Evolutionary conservation across 2,113 vertebrate genomes (phyloP).

Genomic region (Vanacampus margaritifer): DNA sequence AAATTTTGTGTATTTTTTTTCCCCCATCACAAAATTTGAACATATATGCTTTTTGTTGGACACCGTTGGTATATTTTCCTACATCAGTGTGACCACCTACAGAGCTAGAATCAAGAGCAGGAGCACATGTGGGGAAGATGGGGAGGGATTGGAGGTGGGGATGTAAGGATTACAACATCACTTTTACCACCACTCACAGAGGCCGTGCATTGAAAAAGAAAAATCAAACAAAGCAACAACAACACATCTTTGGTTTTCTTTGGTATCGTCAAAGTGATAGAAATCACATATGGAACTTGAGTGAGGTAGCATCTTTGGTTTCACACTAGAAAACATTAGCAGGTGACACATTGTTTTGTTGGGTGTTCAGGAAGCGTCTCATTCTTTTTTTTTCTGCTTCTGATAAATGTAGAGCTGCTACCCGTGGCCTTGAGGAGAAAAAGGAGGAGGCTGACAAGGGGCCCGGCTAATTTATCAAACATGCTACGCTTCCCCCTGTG

Average conservation of each 20-base stretch:
- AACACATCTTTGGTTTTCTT: constrained; percentile 97
- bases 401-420: constrained; percentile 84
- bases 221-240: not conserved
- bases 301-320: constrained; percentile 99
- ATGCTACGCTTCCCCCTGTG: constrained; percentile 58
- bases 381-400: constrained; percentile 65
- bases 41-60: not conserved
- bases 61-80: constrained; percentile 8
- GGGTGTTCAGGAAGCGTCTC: constrained; percentile 41
- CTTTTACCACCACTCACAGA: constrained; percentile 81
- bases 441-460: constrained; percentile 69
- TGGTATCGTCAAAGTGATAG: constrained; percentile 99
- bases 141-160: constrained; percentile 9
- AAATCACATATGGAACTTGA: constrained; percentile 99
- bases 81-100: constrained; percentile 59
- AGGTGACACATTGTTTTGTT: constrained; percentile 77
- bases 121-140: constrained; percentile 46
- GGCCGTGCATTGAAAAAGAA: constrained; percentile 84
- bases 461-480: constrained; percentile 61
- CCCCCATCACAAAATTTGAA: not conserved
- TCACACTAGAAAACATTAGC: constrained; percentile 97
- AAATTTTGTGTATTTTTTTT: not conserved
- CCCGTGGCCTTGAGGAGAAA: constrained; percentile 80
- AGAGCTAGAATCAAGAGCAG: constrained; percentile 62
- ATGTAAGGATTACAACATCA: constrained; percentile 71